Evolutionary conservation across 2,797 vertebrate genomes (phyloP).

Genomic region (Microctenopoma steveboyesi): DNA sequence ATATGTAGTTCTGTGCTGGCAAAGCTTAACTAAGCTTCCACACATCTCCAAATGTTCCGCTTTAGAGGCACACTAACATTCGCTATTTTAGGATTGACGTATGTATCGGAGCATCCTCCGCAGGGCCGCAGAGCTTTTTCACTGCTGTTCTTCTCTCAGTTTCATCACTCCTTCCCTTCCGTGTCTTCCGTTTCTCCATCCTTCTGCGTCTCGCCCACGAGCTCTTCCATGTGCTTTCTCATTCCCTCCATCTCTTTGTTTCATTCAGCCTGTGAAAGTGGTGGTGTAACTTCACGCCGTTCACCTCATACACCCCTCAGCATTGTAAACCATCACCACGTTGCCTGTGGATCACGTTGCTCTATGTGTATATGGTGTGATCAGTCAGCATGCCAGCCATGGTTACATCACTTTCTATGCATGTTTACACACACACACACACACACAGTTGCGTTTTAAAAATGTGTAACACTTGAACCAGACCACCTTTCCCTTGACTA

Average conservation of each 20-base stretch:
- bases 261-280: slow-evolving; percentile 6
- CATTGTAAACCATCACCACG: too few species aligned
- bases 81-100: background rate
- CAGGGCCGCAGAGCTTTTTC: background rate
- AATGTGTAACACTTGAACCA: background rate
- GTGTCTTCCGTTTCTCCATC: slow-evolving; percentile 11
- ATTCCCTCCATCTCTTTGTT: slow-evolving; percentile 18
- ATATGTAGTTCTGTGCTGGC: background rate
- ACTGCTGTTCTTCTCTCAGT: background rate
- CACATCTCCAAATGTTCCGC: background rate
- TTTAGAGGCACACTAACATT: background rate
- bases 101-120: background rate
- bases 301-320: too few species aligned
- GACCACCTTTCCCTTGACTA: background rate
- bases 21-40: background rate
- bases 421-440: too few species aligned
- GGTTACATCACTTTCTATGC: too few species aligned
- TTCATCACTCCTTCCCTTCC: background rate
- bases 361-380: too few species aligned
- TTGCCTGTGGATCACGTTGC: too few species aligned
- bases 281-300: slow-evolving; percentile 1
- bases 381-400: too few species aligned
- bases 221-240: background rate
- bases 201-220: slow-evolving; percentile 22
- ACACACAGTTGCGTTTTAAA: too few species aligned